Conservation (phyloP, 2,888 invertebrate genomes). For the Ophion ellenae region DNA sequence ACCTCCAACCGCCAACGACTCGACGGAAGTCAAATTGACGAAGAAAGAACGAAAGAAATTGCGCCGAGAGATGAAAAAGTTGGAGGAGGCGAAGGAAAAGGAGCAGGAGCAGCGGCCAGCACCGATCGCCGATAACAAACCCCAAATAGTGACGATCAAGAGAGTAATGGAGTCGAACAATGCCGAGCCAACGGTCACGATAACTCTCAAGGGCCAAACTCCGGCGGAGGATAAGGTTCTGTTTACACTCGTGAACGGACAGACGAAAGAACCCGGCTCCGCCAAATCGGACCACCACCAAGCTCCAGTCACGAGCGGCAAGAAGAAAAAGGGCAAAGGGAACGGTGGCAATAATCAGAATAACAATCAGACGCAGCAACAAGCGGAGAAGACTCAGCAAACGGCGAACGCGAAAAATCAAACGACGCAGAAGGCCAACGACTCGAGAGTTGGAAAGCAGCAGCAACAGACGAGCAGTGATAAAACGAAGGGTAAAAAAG, state of each 20-base stretch:
- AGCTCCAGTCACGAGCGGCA: slow-evolving; percentile 70
- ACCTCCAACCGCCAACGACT: slow-evolving; percentile 65
- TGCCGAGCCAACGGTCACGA: slow-evolving; percentile 90
- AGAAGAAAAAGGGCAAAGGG: slow-evolving; percentile 80
- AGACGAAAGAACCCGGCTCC: slow-evolving; percentile 79
- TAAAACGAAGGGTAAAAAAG: slow-evolving; percentile 74
- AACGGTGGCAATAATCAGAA: slow-evolving; percentile 66
- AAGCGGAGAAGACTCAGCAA: slow-evolving; percentile 71
- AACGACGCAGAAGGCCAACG: slow-evolving; percentile 62
- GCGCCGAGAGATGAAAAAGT: slow-evolving; percentile 80
- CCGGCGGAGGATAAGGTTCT: slow-evolving; percentile 90
- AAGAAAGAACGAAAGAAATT: slow-evolving; percentile 81
- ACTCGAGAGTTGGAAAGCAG: slow-evolving; percentile 74
- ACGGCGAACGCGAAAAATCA: slow-evolving; percentile 60
- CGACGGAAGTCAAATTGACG: slow-evolving; percentile 78
- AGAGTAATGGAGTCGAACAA: slow-evolving; percentile 88
- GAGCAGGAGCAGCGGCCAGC: slow-evolving; percentile 75
- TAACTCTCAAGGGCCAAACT: slow-evolving; percentile 90
- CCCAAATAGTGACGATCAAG: slow-evolving; percentile 88
- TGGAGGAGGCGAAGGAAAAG: slow-evolving; percentile 79
- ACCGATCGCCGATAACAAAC: slow-evolving; percentile 72
- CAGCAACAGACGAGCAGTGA: slow-evolving; percentile 70
- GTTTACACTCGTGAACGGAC: slow-evolving; percentile 89
- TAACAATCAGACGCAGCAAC: slow-evolving; percentile 69
- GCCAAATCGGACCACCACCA: slow-evolving; percentile 74